Evolutionary conservation across 2,113 vertebrate species (phyloP).

Genomic region (Piaya cayana): DNA sequence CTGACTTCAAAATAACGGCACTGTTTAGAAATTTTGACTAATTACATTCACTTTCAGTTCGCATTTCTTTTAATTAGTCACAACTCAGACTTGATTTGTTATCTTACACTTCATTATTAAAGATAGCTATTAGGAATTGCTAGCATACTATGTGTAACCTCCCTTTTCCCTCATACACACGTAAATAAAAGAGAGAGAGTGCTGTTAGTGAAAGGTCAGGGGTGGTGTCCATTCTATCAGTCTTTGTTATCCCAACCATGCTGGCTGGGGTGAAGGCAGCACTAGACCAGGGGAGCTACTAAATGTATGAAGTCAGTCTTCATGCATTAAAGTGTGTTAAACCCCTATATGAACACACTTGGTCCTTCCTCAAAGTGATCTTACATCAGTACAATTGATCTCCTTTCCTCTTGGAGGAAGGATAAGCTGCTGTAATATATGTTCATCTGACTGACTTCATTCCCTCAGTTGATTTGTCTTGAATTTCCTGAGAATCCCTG

Average conservation of each 20-base stretch:
- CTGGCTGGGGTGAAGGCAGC: neutral
- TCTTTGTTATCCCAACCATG: neutral
- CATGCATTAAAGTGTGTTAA: neutral
- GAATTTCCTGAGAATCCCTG: slow-evolving; percentile 12
- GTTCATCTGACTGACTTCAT: slow-evolving; percentile 26
- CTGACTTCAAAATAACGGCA: neutral
- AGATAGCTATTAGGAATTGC: slow-evolving; percentile 20
- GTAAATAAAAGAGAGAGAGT: slow-evolving; percentile 11
- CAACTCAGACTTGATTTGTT: slow-evolving; percentile 39
- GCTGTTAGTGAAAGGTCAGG: neutral
- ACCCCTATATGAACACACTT: neutral
- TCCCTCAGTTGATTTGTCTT: slow-evolving; percentile 16
- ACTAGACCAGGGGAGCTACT: neutral
- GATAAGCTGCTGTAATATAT: neutral
- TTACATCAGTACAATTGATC: neutral
- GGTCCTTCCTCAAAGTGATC: neutral
- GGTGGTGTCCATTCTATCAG: neutral
- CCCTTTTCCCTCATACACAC: fast-evolving
- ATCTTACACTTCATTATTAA: slow-evolving; percentile 41
- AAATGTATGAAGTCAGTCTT: neutral
- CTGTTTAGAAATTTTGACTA: neutral
- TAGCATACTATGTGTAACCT: neutral
- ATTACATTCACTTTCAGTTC: slow-evolving; percentile 19
- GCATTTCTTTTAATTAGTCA: slow-evolving; percentile 51
- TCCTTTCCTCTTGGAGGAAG: neutral